Evolutionary conservation across 2,888 invertebrate species (phyloP).

Genomic region (Thymelicus sylvestris): DNA sequence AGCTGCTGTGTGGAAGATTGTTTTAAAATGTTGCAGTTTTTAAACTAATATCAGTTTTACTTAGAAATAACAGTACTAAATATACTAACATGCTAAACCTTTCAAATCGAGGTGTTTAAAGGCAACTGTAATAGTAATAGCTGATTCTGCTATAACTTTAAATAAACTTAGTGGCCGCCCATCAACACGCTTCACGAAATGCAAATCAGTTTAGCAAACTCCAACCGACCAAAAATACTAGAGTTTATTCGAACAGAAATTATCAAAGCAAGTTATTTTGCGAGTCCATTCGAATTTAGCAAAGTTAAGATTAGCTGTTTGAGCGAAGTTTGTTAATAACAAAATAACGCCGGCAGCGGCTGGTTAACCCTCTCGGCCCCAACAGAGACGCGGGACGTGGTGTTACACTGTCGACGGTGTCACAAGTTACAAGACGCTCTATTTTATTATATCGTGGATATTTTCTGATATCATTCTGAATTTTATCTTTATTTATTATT

Average conservation of each 20-base stretch:
- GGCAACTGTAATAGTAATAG: too few species aligned
- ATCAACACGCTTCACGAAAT: not conserved
- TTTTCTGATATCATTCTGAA: too few species aligned
- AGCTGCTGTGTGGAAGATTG: not conserved
- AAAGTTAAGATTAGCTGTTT: conserved; percentile 34
- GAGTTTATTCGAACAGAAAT: conserved; percentile 22
- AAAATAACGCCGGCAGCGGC: conserved; percentile 39
- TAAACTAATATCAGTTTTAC: too few species aligned
- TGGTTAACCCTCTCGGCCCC: conserved; percentile 38
- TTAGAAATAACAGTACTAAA: too few species aligned
- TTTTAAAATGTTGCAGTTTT: too few species aligned
- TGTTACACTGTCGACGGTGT: not conserved
- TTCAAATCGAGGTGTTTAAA: too few species aligned
- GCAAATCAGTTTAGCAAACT: not conserved
- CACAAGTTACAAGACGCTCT: conserved; percentile 5
- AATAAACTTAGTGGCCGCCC: too few species aligned
- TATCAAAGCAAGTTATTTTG: conserved; percentile 29
- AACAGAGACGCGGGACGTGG: conserved; percentile 2
- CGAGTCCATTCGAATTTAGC: conserved; percentile 27
- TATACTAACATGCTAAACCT: too few species aligned
- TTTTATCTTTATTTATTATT: too few species aligned
- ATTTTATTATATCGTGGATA: not conserved
- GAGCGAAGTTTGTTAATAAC: conserved; percentile 44
- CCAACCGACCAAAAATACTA: not conserved
- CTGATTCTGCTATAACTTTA: too few species aligned